A percentile compares a stretch with the other conserved stretches of the same genome.
phyloP scores from a whole-genome alignment of 2,113 vertebrate species.

The Ciconia stormi region DNA sequence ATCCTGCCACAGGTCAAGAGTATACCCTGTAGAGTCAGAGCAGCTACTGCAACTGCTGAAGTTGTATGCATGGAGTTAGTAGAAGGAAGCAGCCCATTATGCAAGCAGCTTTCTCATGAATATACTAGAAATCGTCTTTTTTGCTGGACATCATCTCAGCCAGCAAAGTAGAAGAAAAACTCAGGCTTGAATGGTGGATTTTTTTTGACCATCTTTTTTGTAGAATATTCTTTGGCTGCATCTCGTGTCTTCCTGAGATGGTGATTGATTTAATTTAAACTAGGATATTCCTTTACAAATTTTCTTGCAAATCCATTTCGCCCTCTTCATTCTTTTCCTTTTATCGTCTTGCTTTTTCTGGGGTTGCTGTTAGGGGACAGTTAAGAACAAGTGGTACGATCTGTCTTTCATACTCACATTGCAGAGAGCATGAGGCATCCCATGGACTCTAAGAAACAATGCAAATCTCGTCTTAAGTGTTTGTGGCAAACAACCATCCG shows the following conservation, averaged over 20 bases:
- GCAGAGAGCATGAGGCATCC: background rate
- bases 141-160: background rate
- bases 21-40: background rate
- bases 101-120: background rate
- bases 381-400: background rate
- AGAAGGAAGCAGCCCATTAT: background rate
- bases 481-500: background rate
- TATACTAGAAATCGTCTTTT: background rate
- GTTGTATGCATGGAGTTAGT: background rate
- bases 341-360: background rate
- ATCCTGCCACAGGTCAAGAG: background rate
- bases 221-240: background rate
- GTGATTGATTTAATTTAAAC: background rate
- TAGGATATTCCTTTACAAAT: background rate
- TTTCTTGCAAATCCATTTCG: background rate
- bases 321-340: background rate
- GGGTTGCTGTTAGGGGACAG: background rate
- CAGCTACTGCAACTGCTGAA: background rate
- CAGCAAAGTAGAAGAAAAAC: background rate
- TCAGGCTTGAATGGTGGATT: background rate
- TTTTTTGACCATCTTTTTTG: background rate
- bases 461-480: background rate
- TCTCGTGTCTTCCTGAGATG: background rate
- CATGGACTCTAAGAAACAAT: background rate
- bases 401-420: background rate